Evolutionary conservation across 2,797 vertebrate species (phyloP), one percentile per base, ranked within the genome.

Genomic region (Cirrhinus molitorella): DNA sequence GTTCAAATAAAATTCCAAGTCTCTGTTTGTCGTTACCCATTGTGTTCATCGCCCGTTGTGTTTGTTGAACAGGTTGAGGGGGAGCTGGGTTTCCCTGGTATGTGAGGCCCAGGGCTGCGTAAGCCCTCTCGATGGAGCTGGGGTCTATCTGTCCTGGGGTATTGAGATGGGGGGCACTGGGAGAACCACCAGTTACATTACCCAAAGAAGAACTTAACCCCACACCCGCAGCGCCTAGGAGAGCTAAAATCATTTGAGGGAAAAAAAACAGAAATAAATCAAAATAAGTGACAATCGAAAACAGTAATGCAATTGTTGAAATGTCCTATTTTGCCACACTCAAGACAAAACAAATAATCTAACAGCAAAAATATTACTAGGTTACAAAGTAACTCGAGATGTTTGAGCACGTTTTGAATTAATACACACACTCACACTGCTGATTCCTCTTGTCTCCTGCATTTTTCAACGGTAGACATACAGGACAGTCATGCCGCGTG

Each of bases 371-470:
- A 45, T 3, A 71, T 19, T 19, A 43, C 31, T 45, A 53, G 17
- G 6, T 6, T 57, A 63, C n/a, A 57, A 37, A 59, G 13, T 1
- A 16, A 61, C 2, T 8, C 8, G 3, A 43, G 8, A 61, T 45
- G 53, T 6, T 14, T 55, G 19, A 5, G 5, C 10, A 77, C 13
- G 57, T 45, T 63, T 31, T 47, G 16, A 1, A 28, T 59, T 13
- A 92, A 93, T 92, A 94, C 92, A 93, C 93, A 95, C 91, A 96
- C 97, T 97, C 96, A 99, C 98, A 96, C 93, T 99, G 98, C 87
- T 99, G 97, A 92, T 97, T 99, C 95, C 98, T 96, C 95, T 99
- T 99, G 95, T 99, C 98, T 59, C 98, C 98, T 25, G 98, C 98
- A 72, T 99, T 99, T 95, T 99, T 99, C 85, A 99, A 95, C 3